Percentiles rank a stretch among this genome's conserved stretches.
Conservation (phyloP, 2,113 vertebrate species). For the Suricata suricatta region DNA sequence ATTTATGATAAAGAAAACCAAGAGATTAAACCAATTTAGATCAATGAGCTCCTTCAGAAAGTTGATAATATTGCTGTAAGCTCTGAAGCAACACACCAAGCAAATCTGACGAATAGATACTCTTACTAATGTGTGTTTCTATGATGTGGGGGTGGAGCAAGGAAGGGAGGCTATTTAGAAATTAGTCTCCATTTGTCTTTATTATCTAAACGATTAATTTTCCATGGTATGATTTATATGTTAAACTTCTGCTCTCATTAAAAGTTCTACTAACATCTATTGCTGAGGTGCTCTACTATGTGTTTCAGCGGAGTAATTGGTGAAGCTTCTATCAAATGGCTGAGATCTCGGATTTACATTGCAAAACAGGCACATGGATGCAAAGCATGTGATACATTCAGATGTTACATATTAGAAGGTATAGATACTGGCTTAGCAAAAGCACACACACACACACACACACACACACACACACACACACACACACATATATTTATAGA, state of each 20-base stretch:
- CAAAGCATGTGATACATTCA: background rate
- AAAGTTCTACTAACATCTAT: background rate
- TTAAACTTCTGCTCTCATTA: background rate
- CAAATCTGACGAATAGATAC: background rate
- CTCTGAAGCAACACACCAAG: background rate
- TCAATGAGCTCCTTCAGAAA: background rate
- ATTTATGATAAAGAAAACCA: background rate
- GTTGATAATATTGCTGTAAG: background rate
- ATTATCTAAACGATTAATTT: constrained; percentile 1
- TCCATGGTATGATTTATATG: background rate
- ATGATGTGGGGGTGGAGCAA: background rate
- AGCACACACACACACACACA: no score
- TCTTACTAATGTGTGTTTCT: background rate
- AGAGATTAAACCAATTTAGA: background rate
- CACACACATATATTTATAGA: no score
- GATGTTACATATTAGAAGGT: background rate
- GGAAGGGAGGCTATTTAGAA: background rate
- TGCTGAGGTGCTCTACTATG: background rate
- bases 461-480: no score
- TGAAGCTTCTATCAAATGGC: background rate
- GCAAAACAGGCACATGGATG: background rate
- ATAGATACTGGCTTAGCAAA: background rate
- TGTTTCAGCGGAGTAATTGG: background rate
- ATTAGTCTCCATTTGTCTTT: constrained; percentile 1
- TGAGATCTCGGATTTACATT: background rate